Conservation (phyloP, 2,113 vertebrate genomes). For the Mionectes macconnelli region DNA sequence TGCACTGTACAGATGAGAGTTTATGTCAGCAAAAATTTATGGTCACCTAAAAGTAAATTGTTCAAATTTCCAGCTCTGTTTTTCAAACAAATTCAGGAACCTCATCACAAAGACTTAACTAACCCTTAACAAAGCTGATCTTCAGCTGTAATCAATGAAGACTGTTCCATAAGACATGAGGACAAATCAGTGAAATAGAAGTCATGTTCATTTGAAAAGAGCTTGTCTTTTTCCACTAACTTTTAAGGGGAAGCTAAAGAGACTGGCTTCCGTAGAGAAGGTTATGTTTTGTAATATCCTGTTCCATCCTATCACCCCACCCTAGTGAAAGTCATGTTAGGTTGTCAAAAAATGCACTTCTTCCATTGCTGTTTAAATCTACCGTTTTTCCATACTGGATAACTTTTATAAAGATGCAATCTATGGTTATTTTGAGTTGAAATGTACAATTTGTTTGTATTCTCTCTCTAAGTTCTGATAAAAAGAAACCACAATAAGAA, state of each 20-base stretch:
- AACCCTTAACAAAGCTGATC: background rate
- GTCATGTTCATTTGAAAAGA: background rate
- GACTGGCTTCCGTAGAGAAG: background rate
- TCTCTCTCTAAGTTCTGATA: background rate
- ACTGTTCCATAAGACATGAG: rapidly evolving
- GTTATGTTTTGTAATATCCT: background rate
- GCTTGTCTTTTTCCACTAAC: background rate
- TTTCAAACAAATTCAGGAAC: background rate
- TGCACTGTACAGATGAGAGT: background rate
- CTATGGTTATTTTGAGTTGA: background rate
- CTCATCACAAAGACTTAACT: background rate
- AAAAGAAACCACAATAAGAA: background rate
- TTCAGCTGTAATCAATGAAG: background rate
- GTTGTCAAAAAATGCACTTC: background rate
- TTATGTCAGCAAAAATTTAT: background rate
- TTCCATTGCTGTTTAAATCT: background rate
- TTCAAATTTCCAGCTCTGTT: background rate
- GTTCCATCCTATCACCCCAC: background rate
- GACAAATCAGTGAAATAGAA: background rate
- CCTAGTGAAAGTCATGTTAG: background rate
- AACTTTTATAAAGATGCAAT: background rate
- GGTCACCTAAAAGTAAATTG: background rate
- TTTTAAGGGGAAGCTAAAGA: background rate
- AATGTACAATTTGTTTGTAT: background rate
- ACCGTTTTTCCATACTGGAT: background rate